These are phyloP conservation scores for Sebastes aleutianus DNA, from an alignment of 2,797 vertebrate genomes.

Conservation along the genomic window DNA sequence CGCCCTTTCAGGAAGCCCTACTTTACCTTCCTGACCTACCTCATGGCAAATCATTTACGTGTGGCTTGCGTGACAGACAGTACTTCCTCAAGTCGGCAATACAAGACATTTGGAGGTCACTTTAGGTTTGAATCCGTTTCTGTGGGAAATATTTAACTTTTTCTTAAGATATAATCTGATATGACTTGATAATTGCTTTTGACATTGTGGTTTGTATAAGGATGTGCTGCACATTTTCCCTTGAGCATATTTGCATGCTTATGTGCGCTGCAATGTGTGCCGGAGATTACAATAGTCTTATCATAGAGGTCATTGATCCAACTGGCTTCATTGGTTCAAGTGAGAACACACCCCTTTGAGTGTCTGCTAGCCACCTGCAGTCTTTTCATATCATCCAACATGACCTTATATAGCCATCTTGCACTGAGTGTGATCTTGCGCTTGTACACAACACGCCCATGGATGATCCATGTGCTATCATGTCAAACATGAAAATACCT, in stretches of 20 bases:
- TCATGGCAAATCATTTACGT: slow-evolving; percentile 7
- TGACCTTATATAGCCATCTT: slow-evolving; percentile 44
- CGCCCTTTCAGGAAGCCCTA: neutral
- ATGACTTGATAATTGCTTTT: neutral
- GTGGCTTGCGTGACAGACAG: neutral
- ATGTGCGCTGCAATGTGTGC: neutral
- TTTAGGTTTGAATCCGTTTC: neutral
- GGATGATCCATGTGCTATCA: neutral
- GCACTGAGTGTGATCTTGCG: neutral
- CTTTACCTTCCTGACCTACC: neutral
- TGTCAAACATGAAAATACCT: neutral
- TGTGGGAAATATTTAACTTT: neutral
- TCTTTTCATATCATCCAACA: neutral
- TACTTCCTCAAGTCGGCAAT: neutral
- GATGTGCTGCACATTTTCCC: neutral
- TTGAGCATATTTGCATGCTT: neutral
- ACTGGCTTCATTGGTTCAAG: neutral
- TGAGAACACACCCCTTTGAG: neutral
- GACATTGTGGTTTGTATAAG: neutral
- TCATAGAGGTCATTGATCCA: neutral
- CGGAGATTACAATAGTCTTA: neutral
- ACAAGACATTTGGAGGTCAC: neutral
- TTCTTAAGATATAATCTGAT: neutral
- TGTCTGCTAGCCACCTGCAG: neutral
- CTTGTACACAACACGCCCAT: neutral